phyloP scores from a whole-genome alignment of 2,888 invertebrate species.

The Peribatodes rhomboidaria region DNA sequence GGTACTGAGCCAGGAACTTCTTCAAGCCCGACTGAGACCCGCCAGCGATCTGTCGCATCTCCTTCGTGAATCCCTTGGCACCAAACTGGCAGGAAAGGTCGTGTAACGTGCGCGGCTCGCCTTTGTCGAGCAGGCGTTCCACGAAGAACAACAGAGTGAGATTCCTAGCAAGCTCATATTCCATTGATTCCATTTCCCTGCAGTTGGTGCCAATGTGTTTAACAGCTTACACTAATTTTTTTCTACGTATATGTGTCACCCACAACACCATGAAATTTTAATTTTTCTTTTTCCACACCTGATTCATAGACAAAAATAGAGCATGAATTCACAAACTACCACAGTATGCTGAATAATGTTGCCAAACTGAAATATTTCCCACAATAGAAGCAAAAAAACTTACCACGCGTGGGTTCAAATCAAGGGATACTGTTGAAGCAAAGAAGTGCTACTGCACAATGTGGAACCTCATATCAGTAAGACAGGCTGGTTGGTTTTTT shows the following conservation, averaged over 20 bases:
- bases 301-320: constrained; percentile 73
- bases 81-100: constrained; percentile 99
- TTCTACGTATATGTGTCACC: constrained; percentile 86
- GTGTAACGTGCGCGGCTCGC: constrained; percentile 97
- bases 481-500: too few relatives aligned
- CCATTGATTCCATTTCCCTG: constrained; percentile 95
- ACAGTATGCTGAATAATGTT: constrained; percentile 48
- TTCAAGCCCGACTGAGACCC: constrained; percentile 98
- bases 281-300: constrained; percentile 77
- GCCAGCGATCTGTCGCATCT: constrained; percentile 98
- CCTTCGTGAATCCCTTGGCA: constrained; percentile 99
- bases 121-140: constrained; percentile 98
- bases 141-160: constrained; percentile 99
- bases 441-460: too few relatives aligned
- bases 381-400: background rate
- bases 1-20: constrained; percentile 98
- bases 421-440: too few relatives aligned
- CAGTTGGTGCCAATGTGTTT: constrained; percentile 83
- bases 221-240: constrained; percentile 82
- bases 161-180: constrained; percentile 97
- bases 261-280: constrained; percentile 86
- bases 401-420: too few relatives aligned
- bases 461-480: too few relatives aligned
- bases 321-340: constrained; percentile 62
- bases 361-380: constrained; percentile 35